Conservation (phyloP, 2,888 invertebrate species). For the Sipha maydis region DNA sequence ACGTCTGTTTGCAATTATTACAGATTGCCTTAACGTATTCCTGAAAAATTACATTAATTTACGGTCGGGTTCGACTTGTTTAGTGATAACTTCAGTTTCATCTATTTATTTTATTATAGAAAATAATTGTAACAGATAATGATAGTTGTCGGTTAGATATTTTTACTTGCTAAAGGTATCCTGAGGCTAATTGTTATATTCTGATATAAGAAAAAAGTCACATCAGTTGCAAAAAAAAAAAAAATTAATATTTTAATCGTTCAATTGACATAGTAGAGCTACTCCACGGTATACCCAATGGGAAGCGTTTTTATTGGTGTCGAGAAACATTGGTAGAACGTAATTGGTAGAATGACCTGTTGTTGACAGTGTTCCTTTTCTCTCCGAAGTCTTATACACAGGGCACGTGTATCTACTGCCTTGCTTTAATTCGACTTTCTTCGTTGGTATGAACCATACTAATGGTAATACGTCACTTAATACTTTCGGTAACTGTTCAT, state of each 20-base stretch:
- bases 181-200: too few species aligned
- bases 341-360: conserved; percentile 90
- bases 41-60: too few species aligned
- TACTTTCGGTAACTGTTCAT: conserved; percentile 84
- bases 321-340: conserved; percentile 79
- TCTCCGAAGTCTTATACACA: conserved; percentile 83
- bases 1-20: too few species aligned
- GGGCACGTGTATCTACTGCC: conserved; percentile 77
- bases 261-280: conserved; percentile 80
- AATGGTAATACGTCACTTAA: conserved; percentile 82
- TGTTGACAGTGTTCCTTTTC: conserved; percentile 81
- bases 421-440: conserved; percentile 70
- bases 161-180: too few species aligned
- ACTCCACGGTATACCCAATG: conserved; percentile 88
- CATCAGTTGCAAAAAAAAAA: not conserved
- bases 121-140: too few species aligned
- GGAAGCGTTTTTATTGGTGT: conserved; percentile 74
- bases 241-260: conserved; percentile 69
- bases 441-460: conserved; percentile 78
- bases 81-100: too few species aligned
- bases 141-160: too few species aligned
- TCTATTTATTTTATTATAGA: too few species aligned
- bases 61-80: too few species aligned
- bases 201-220: too few species aligned
- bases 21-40: too few species aligned